Evolutionary conservation across 2,797 vertebrate species (phyloP).

Genomic region (Pitangus sulphuratus): DNA sequence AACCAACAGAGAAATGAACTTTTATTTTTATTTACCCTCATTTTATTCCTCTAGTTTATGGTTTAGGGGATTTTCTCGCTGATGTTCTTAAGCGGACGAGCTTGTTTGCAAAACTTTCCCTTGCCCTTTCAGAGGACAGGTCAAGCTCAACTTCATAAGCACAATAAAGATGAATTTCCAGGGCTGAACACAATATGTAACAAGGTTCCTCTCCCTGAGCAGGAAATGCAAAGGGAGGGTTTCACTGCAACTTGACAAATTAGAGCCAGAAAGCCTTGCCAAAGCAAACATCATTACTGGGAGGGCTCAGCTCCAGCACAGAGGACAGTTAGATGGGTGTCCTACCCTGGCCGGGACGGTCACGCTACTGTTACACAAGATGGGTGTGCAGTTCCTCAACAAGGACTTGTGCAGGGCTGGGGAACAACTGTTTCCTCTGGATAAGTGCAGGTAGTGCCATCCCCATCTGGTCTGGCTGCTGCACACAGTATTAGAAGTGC

Average conservation of each 20-base stretch:
- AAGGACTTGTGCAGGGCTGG: rapidly evolving
- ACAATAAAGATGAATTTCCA: constrained; percentile 52
- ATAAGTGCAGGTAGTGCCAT: not conserved
- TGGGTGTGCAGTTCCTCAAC: not conserved
- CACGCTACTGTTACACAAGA: not conserved
- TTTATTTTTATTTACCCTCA: constrained; percentile 12
- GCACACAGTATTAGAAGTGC: not conserved
- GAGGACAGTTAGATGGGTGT: constrained; percentile 8
- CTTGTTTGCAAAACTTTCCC: constrained; percentile 30
- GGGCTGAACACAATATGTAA: constrained; percentile 32
- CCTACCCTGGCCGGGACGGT: not conserved
- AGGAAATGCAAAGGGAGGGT: constrained; percentile 75
- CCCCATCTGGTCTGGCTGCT: not conserved
- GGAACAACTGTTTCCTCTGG: not conserved
- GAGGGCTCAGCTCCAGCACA: constrained; percentile 35
- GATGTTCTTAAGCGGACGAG: not conserved
- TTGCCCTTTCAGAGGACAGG: constrained; percentile 3
- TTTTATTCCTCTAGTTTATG: not conserved
- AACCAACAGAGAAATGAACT: not conserved
- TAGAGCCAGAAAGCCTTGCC: constrained; percentile 60
- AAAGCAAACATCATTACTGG: constrained; percentile 62
- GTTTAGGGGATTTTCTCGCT: not conserved
- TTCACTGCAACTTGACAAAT: constrained; percentile 63
- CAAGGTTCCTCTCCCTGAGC: constrained; percentile 46
- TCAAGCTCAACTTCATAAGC: constrained; percentile 28